Conservation (phyloP, 2,888 invertebrate genomes). For the Neoascia interrupta region DNA sequence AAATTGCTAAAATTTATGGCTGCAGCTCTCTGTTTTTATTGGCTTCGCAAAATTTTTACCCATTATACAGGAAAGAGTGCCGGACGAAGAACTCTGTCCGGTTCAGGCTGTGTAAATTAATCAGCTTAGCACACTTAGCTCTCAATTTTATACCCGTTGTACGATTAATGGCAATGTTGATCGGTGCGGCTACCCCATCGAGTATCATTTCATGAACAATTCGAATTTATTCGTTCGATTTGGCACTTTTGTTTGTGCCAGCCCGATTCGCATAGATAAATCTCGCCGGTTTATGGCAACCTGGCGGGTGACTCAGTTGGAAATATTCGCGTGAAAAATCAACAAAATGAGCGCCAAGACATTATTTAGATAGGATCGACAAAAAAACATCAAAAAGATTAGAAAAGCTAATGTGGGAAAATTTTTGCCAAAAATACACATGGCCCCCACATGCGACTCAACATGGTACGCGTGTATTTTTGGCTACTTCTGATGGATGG, state of each 20-base stretch:
- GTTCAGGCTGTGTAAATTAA: conserved; percentile 38
- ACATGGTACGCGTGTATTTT: not conserved
- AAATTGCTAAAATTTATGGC: too few species aligned
- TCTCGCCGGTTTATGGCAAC: conserved; percentile 14
- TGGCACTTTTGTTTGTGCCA: conserved; percentile 28
- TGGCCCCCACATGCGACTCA: conserved; percentile 4
- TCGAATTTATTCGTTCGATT: conserved; percentile 28
- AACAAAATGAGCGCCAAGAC: conserved; percentile 20
- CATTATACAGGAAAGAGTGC: too few species aligned
- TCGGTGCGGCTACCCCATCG: conserved; percentile 1
- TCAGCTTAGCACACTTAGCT: conserved; percentile 12
- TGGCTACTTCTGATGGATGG: not conserved
- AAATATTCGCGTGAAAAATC: conserved; percentile 38
- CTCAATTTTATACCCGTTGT: not conserved
- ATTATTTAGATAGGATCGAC: conserved; percentile 35
- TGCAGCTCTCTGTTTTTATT: too few species aligned
- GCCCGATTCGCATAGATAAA: conserved; percentile 32
- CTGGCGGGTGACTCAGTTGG: conserved; percentile 7
- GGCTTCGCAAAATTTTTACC: too few species aligned
- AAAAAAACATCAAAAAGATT: conserved; percentile 54
- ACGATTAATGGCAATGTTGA: not conserved
- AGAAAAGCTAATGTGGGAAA: too few species aligned
- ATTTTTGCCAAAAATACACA: conserved; percentile 12
- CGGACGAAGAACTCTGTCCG: too few species aligned
- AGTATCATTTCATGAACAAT: conserved; percentile 40